Evolutionary conservation across 1,140 invertebrate species (phyloP), one percentile per base, ranked within the genome.

Genomic region (Drosophila baimaii): DNA sequence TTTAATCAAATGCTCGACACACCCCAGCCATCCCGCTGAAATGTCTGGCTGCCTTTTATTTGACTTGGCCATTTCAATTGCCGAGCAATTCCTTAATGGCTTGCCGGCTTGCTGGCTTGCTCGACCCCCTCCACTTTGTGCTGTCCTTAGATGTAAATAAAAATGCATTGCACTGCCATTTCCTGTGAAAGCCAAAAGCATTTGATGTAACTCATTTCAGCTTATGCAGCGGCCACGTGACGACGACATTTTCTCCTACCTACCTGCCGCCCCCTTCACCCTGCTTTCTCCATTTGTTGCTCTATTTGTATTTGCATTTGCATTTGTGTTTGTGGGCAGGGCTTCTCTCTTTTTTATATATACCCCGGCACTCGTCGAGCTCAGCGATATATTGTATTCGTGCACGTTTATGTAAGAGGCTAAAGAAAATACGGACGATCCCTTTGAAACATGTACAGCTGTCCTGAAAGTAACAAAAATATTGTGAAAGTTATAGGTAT

Each of bases 51-150:
- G 17, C 39, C 39, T 33, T 46, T 62, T 73, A 73, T 82, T 82
- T 84, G 77, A 65, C 57, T 61, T 77, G 75, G 65, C 70, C 56
- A 82, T 88, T 88, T 85, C 72, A 84, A 89, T 88, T 84, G 85
- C 81, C 77, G 58, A 90, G 84, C 84, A 88, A 89, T 88, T 81
- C 77, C 84, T 88, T 88, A 90, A 89, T 90, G 84, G 84, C 75
- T 81, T 79, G 63, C 51, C 43, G n/a, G n/a, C n/a, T n/a, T n/a
- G n/a, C n/a, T 85, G 82, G 82, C 77, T 83, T 81, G 62, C 56
- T 49, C 43, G 27, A 46, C 51, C 51, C 46, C 19, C n/a, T 5
- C 25, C 25, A 23, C 47, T 51, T 25, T 25, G 12, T 19, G 35
- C 23, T 54, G 41, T 62, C 41, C 71, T 62, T 56, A 66, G 58